A percentile compares a stretch with the other conserved stretches of the same genome.
phyloP scores from a whole-genome alignment of 2,888 invertebrate genomes.

The Ceraclea dissimilis region DNA sequence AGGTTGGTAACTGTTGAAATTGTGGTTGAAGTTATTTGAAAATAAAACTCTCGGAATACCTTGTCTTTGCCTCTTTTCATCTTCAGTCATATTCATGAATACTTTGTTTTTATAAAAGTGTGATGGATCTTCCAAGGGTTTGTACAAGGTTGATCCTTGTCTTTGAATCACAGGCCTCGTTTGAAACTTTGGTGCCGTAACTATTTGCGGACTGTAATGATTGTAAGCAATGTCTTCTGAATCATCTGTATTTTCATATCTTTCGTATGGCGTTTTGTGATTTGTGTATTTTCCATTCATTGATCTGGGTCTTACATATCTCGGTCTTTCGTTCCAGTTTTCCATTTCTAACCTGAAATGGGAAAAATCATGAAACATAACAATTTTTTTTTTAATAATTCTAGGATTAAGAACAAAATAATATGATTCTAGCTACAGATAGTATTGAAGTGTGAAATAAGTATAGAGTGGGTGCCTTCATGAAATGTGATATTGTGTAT shows the following conservation, averaged over 20 bases:
- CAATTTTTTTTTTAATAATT: not conserved
- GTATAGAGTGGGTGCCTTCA: too few relatives aligned
- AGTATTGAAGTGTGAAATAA: too few relatives aligned
- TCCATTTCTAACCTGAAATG: not conserved
- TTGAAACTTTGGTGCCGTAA: not conserved
- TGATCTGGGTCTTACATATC: not conserved
- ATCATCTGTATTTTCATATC: not conserved
- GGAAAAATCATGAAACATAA: not conserved
- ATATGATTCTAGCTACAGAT: too few relatives aligned
- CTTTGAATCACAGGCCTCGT: not conserved
- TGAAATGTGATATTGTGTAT: too few relatives aligned
- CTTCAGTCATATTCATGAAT: conserved; percentile 16
- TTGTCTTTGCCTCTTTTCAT: conserved; percentile 8
- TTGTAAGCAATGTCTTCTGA: conserved; percentile 3
- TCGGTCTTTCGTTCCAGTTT: not conserved
- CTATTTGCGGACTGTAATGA: conserved; percentile 6
- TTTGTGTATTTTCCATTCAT: not conserved
- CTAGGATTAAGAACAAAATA: too few relatives aligned
- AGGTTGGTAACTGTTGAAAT: not conserved
- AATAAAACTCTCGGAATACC: not conserved
- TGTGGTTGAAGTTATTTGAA: not conserved
- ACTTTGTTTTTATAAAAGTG: conserved; percentile 11
- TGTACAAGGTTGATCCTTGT: conserved; percentile 5
- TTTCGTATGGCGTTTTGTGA: not conserved
- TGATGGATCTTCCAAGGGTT: conserved; percentile 13